Evolutionary conservation across 2,797 vertebrate genomes (phyloP), one percentile per base, ranked within the genome.

Genomic region (Gobio occitaniae): DNA sequence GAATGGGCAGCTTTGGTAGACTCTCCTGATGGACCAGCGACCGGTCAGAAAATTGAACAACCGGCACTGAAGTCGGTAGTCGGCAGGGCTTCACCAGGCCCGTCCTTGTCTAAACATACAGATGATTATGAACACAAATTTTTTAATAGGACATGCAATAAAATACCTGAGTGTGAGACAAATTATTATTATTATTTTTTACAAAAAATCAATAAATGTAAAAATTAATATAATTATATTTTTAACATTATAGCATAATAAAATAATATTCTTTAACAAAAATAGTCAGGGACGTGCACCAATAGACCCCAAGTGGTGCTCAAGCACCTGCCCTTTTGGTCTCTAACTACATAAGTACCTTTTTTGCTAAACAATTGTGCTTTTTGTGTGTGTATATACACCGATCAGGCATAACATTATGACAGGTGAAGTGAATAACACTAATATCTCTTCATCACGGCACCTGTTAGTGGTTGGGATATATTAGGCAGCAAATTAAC

Each of bases 1-100:
- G 98, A 88, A 99, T 95, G 0, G 98, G 98, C 29, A 99, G 94
- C 13, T 88, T 91, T 0, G 98, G 97, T 82, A 99, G 86, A 0
- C 95, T 93, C n/a, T 97, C 96, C 91, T 98, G 98, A 89, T 98
- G 96, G 0, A 94, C 91, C 61, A 95, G 89, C 47, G 96, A 94
- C 71, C 96, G 95, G 71, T 95, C 89, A 0, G 92, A 91, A 44
- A 96, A 89, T 89, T 94, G 96, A 7, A 90, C 90, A 13, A 95
- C 85, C 0, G 94, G 87, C 4, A 93, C 86, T 0, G 96, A 94
- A 92, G 95, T 96, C 88, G 96, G 92, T 88, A 97, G 92, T 83
- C 90, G 91, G 3, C 93, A 86, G 13, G 95, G 94, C 92, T 94
- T 96, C 85, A 91, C 87, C 85, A 92, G 70, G 82, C 91, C 90